These are phyloP conservation scores for Catalaphyllia jardinei DNA, from an alignment of 64 coral and sea anemone genomes.

Conservation along the genomic window DNA sequence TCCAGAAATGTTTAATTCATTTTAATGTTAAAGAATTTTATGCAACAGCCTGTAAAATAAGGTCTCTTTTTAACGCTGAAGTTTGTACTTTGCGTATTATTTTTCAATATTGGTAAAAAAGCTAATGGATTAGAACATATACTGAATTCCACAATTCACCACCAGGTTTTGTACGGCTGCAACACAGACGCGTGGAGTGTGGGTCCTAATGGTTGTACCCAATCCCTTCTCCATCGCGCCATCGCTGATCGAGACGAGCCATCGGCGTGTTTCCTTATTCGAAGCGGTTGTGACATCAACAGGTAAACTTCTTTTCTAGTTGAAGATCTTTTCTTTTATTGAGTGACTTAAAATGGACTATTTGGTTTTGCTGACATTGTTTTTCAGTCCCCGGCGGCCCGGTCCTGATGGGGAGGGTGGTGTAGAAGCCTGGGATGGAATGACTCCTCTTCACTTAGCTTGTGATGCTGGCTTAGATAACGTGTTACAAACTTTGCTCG, in stretches of 20 bases:
- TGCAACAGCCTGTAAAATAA: too few species aligned
- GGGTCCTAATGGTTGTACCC: conserved; percentile 96
- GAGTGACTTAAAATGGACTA: neutral
- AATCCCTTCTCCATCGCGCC: conserved; percentile 91
- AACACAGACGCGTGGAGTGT: conserved; percentile 90
- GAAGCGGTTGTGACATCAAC: conserved; percentile 92
- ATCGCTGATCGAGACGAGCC: conserved; percentile 80
- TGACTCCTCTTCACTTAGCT: conserved; percentile 87
- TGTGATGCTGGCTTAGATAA: conserved; percentile 88
- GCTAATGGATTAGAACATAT: neutral
- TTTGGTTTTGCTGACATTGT: neutral
- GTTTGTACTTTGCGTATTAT: too few species aligned
- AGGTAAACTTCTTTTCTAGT: conserved; percentile 42
- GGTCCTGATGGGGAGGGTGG: conserved; percentile 88
- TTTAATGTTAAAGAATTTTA: too few species aligned
- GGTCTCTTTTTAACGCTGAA: too few species aligned
- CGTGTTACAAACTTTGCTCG: conserved; percentile 82
- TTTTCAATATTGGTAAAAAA: too few species aligned
- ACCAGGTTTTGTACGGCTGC: conserved; percentile 76
- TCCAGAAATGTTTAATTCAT: too few species aligned
- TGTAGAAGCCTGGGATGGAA: conserved; percentile 97
- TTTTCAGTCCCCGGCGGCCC: conserved; percentile 86
- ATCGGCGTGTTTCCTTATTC: conserved; percentile 81
- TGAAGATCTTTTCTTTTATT: neutral
- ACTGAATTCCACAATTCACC: neutral